Evolutionary conservation across 2,888 invertebrate genomes (phyloP), one percentile per base, ranked within the genome.

Genomic region (Agriopis aurantiaria): DNA sequence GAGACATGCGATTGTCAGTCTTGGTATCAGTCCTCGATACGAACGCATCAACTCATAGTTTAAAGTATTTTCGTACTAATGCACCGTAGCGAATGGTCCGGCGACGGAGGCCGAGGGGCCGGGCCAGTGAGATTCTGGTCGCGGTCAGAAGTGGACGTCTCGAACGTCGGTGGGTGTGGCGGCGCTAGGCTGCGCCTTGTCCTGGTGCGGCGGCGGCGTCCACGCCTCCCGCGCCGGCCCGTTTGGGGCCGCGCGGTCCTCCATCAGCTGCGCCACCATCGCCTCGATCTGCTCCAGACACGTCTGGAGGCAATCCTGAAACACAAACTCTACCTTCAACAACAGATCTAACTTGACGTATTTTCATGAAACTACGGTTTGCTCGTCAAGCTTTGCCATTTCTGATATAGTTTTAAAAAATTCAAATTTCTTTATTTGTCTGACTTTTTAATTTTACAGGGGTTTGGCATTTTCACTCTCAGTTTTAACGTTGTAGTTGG

Each of bases 151-250:
- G 90, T 97, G 96, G 78, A 98, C 96, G 90, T 98, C 97, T 81
- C 97, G 95, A 81, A 98, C 97, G 90, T 98, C 98, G 81, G 97
- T 98, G 80, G 98, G 97, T 65, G 97, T 97, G 79, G 96, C 96
- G 79, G 97, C 97, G 89, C 96, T 96, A 90, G 96, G 96, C 91
- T 96, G 96, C 77, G 96, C 95, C 88, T 95, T 95, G 91, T 93
- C 93, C 79, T 88, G 56, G 43, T 10, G 93, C 78, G 88, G 81
- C 77, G 94, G 93, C 70, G 94, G 92, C 74, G 92, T 92, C 93
- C 94, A 93, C 72, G 88, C 85, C 87, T 90, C 92, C 85, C 89
- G 86, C 82, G 90, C 81, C 82, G 87, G 85, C 63, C 91, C 91
- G 93, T 94, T 91, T 95, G 94, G 89, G 93, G 82, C 81, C 66